A percentile compares a stretch with the other conserved stretches of the same genome.
Conservation (phyloP, 1,140 invertebrate species). For the Tetramorium simillimum region DNA sequence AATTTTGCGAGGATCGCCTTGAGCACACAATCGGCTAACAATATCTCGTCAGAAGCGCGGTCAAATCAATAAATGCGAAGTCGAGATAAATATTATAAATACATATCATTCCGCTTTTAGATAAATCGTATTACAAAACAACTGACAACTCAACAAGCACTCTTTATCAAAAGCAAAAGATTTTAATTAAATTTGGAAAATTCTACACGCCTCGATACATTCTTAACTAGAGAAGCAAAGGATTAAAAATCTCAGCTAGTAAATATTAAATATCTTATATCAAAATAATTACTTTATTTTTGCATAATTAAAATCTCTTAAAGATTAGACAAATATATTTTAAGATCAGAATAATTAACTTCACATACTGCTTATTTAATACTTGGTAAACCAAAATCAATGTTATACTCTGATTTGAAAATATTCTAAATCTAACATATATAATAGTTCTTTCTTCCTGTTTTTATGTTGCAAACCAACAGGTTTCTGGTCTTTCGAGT, state of each 20-base stretch:
- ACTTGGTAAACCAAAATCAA: not conserved
- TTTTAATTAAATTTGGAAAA: not conserved
- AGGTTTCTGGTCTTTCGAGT: too few species aligned
- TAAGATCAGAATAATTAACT: not conserved
- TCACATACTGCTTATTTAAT: not conserved
- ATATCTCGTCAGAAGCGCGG: conserved; percentile 28
- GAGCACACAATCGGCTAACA: conserved; percentile 31
- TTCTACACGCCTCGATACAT: not conserved
- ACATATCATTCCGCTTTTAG: not conserved
- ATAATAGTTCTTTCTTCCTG: not conserved
- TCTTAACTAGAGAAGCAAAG: not conserved
- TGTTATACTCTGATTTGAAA: not conserved
- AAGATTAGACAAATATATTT: not conserved
- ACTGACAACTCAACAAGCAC: not conserved
- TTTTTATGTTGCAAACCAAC: not conserved
- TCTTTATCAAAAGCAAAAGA: not conserved
- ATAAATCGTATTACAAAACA: not conserved
- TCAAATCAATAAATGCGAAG: conserved; percentile 19
- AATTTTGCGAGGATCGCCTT: conserved; percentile 47
- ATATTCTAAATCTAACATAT: not conserved
- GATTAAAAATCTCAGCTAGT: not conserved
- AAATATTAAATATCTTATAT: not conserved
- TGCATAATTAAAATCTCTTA: not conserved
- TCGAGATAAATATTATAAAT: conserved; percentile 12
- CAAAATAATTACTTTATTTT: not conserved